phyloP scores from a whole-genome alignment of 1,140 invertebrate genomes.

The Procambarus virginalis region DNA sequence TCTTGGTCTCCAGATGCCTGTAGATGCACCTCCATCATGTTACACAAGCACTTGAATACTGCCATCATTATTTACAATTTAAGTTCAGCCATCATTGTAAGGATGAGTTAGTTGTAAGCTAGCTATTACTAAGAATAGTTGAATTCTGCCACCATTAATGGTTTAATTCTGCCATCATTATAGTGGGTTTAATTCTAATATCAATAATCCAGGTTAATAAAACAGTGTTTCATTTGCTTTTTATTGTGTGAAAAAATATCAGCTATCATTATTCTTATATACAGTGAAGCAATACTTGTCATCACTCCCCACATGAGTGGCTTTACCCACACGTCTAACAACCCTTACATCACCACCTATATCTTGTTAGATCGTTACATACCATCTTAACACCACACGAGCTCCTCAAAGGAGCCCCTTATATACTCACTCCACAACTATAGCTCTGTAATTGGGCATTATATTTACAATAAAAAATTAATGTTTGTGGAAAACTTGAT shows the following conservation, averaged over 20 bases:
- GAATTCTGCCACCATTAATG: too few relatives aligned
- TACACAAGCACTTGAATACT: too few relatives aligned
- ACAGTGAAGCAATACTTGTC: conserved; percentile 33
- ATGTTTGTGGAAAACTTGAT: neutral
- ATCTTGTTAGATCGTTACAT: neutral
- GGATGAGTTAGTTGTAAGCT: too few relatives aligned
- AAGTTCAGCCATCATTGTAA: too few relatives aligned
- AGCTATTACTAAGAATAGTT: too few relatives aligned
- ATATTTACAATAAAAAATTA: neutral
- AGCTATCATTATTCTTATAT: conserved; percentile 41
- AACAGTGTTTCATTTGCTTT: conserved; percentile 5
- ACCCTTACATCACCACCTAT: neutral
- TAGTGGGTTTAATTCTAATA: neutral
- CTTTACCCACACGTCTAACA: neutral
- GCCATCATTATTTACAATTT: too few relatives aligned
- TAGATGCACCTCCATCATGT: too few relatives aligned
- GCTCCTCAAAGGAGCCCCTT: neutral
- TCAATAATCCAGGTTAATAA: neutral
- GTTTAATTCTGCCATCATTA: too few relatives aligned
- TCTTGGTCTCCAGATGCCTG: too few relatives aligned
- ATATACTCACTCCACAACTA: neutral
- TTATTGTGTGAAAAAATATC: conserved; percentile 55
- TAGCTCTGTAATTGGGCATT: neutral
- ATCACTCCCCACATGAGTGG: conserved; percentile 9
- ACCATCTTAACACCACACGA: neutral